Base-by-base conservation (phyloP, 1,140 invertebrate genomes). In the Nautilus pompilius region DNA sequence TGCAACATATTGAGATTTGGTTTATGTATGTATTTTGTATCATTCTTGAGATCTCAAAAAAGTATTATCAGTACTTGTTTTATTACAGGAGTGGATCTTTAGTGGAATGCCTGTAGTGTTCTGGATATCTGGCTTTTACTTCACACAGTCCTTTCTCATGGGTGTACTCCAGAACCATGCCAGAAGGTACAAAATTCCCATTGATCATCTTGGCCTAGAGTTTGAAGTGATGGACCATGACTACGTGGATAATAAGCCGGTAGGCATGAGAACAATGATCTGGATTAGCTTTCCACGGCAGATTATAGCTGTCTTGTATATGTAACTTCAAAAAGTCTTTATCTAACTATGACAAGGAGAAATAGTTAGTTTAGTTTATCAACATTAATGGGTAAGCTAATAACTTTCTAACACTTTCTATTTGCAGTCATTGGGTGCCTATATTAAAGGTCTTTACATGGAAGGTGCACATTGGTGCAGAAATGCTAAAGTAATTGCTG, bases 91-190 rank as follows among this genome's bases (percentile, higher is more conserved):
- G 51, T 83, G 82, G 82, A 76, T 82, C 10, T 73, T 66, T 36
- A 62, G 68, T 45, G 76, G 78, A n/a, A 71, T 72, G 10, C 81
- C 82, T 10, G 57, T 68, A 15, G 74, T 80, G 26, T 82, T 82
- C 60, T 84, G 82, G 82, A 77, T 84, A 30, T 84, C 82, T 20
- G 82, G 82, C 0, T 84, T 84, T 67, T 84, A 83, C 63, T 84
- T 84, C 68, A 84, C 82, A 2, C 82, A 84, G 71, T 82, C 82
- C 6, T 84, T 84, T 71, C 70, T 84, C 46, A 84, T 81, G 26
- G 82, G 82, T 20, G 81, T 83, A 8, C 59, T 77, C 41, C 82
- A 84, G 61, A 84, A 84, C 68, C 82, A 76, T 67, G 82, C 82
- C 33, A 70, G 82, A 45, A 72, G 75, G 58, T 78, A 77, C 69